Conservation (phyloP, 23 tunicate species). For the Ciona savignyi region DNA sequence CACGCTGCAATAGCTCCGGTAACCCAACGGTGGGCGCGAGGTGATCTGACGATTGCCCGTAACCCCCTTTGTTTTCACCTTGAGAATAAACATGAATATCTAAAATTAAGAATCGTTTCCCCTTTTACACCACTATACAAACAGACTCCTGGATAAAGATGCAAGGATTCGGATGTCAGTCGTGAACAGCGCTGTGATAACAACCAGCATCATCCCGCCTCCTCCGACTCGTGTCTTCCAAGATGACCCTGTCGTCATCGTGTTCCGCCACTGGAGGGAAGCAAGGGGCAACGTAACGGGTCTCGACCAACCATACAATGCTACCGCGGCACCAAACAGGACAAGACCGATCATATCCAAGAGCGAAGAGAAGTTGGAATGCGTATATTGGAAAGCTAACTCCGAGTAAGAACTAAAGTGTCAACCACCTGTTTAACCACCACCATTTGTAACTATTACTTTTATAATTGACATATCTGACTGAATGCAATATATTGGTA, state of each 20-base stretch:
- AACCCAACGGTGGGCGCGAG: no score
- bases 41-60: no score
- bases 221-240: slow-evolving; percentile 35
- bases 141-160: background rate
- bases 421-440: no score
- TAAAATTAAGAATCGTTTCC: no score
- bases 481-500: no score
- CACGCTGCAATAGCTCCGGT: no score
- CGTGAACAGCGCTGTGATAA: slow-evolving; percentile 72
- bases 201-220: slow-evolving; percentile 67
- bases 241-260: slow-evolving; percentile 57
- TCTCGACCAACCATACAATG: background rate
- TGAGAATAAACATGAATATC: no score
- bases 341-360: background rate
- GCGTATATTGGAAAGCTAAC: slow-evolving; percentile 81
- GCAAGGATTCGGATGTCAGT: slow-evolving; percentile 13
- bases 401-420: no score
- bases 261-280: slow-evolving; percentile 43
- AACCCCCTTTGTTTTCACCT: no score
- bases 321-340: background rate
- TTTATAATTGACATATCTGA: no score
- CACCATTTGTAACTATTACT: no score
- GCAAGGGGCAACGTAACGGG: slow-evolving; percentile 15
- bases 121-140: no score
- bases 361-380: slow-evolving; percentile 22